These are phyloP conservation scores for Bacillus rossius DNA, from an alignment of 1,140 invertebrate genomes.

Conservation along the genomic window DNA sequence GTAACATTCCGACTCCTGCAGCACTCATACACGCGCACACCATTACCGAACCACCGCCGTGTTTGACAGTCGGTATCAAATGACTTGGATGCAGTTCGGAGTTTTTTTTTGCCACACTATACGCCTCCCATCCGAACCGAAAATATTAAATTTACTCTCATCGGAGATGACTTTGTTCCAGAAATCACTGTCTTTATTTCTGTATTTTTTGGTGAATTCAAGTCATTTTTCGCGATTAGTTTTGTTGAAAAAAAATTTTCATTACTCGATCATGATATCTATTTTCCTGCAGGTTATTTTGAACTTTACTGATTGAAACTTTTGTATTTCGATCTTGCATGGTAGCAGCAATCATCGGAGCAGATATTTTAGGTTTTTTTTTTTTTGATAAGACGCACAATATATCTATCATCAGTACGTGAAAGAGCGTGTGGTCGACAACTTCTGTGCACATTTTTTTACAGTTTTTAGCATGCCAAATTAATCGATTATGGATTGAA, in stretches of 20 bases:
- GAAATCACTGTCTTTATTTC: neutral
- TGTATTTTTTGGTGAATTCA: constrained; percentile 6
- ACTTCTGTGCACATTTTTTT: neutral
- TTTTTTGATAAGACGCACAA: neutral
- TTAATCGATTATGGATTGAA: neutral
- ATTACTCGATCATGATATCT: neutral
- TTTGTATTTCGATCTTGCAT: neutral
- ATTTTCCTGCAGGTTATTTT: too few relatives aligned
- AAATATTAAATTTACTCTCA: constrained; percentile 31
- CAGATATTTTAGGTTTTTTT: neutral
- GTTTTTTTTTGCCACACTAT: constrained; percentile 20
- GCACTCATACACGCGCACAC: too few relatives aligned
- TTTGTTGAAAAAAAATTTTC: constrained; percentile 14
- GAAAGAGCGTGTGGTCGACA: neutral
- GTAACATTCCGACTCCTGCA: too few relatives aligned
- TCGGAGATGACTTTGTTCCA: constrained; percentile 17
- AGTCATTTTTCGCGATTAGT: constrained; percentile 11
- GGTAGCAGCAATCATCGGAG: neutral
- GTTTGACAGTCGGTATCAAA: constrained; percentile 28
- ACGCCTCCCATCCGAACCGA: constrained; percentile 17
- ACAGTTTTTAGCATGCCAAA: neutral
- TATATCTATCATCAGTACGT: neutral
- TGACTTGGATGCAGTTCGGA: constrained; percentile 21
- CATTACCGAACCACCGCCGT: constrained; percentile 26
- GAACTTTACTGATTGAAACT: neutral